Base-by-base conservation (phyloP, 2,113 vertebrate genomes). In the Albula glossodonta region DNA sequence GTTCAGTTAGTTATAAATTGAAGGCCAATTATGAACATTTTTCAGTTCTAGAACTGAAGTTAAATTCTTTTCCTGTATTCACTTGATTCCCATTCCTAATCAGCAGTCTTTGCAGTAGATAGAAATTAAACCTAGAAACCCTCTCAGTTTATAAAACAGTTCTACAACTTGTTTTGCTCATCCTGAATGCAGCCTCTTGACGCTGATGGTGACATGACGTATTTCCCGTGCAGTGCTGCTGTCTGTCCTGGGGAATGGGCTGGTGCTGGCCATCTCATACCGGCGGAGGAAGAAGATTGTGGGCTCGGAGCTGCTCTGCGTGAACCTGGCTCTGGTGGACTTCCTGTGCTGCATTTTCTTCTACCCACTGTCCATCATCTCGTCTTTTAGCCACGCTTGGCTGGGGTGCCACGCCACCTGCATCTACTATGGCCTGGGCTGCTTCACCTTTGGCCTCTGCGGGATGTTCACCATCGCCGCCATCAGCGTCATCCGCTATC, bases 251-350 rank as follows among this genome's bases (percentile, higher is more conserved):
- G 94, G 93, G 3, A 95, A 95, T 25, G 93, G 93, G 13, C 89
- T 94, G 88, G 94, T 94, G 48, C 88, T 95, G 90, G 84, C 91
- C 48, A 89, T 94, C 77, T 94, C 89, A 51, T 93, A 93, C 87
- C 91, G 91, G 41, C 84, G 92, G 87, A 89, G 92, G 87, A 92
- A 87, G 87, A 93, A 91, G 91, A 91, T 94, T 88, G 74, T n/a
- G 41, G 90, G 88, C 85, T 90, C 93, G 0, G 93, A 94, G 91
- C 86, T 94, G 83, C 91, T 94, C 80, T 94, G 92, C 6, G 91
- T 94, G 88, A 95, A 94, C 91, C 91, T 95, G 87, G 93, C 93
- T 4, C 79, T 92, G 89, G 92, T 92, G 2, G 94, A 95, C 89
- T 92, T 95, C 88, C 86, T 93, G 31, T 87, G 89, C 90, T 95